Percentiles rank a stretch among this genome's conserved stretches.
These are phyloP conservation scores for Cassiopea andromeda DNA, from an alignment of 30 jellyfish, hydroid and myxozoan species.

Conservation along the genomic window DNA sequence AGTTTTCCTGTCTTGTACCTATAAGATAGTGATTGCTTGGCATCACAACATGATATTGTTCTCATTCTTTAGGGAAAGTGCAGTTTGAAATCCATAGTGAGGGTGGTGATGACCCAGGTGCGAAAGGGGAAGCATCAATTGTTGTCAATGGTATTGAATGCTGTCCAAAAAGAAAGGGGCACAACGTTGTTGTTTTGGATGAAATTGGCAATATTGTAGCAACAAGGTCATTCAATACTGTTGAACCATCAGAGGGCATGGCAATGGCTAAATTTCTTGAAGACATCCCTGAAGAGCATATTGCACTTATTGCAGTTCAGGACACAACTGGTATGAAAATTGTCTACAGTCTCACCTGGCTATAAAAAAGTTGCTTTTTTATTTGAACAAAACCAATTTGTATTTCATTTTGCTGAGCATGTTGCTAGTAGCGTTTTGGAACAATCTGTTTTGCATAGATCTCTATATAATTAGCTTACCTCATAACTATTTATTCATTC, in stretches of 20 bases:
- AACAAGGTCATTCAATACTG: conserved; percentile 76
- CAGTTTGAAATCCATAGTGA: conserved; percentile 93
- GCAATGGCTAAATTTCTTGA: conserved; percentile 90
- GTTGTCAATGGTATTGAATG: conserved; percentile 87
- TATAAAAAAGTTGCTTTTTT: background rate
- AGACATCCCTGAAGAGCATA: conserved; percentile 89
- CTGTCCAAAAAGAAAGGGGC: conserved; percentile 87
- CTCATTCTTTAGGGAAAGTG: conserved; percentile 66
- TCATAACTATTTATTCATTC: too few species aligned
- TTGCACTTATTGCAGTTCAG: conserved; percentile 90
- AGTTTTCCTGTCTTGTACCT: too few species aligned
- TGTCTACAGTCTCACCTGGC: background rate
- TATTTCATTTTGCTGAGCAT: too few species aligned
- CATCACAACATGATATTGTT: background rate
- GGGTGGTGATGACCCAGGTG: conserved; percentile 91
- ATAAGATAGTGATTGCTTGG: too few species aligned
- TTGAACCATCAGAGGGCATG: conserved; percentile 78
- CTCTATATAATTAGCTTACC: too few species aligned
- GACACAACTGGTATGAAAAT: conserved; percentile 80
- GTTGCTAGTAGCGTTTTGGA: too few species aligned
- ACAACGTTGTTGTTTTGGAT: conserved; percentile 85
- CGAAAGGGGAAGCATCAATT: conserved; percentile 77
- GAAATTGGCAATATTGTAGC: conserved; percentile 85
- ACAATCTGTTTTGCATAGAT: too few species aligned
- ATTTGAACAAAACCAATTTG: too few species aligned